Evolutionary conservation across 2,888 invertebrate species (phyloP), one percentile per base, ranked within the genome.

Genomic region (Volucella inanis): DNA sequence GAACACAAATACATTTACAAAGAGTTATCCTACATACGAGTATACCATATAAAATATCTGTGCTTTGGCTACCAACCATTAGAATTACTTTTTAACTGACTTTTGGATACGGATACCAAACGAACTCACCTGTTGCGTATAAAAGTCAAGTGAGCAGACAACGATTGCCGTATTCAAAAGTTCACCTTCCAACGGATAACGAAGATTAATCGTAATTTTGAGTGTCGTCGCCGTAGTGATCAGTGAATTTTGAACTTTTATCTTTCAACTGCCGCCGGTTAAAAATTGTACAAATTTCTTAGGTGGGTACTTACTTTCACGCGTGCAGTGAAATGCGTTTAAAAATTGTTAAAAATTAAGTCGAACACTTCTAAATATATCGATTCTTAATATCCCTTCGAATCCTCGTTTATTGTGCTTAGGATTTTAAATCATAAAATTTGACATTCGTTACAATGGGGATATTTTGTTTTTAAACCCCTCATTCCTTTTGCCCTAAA

Each of bases 81-180:
- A 4, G 38, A 11, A 31, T 43, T 14, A 11, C 10, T 39, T 39
- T 15, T 64, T 43, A 52, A 52, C 52, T 52, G 18, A 49, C 18
- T 62, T 15, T 54, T 39, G 45, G 55, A 80, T 45, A 54, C 70
- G 31, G 31, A 31, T 31, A 31, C 31, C 31, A 31, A 31, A 31
- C 31, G 31, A 31, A 6, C 6, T 31, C 6, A 74, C 79, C 79
- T 83, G 84, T 84, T 80, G 84, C 80, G 49, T 84, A 84, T 84
- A 84, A 65, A 84, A 84, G 71, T 57, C 47, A 38, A 45, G 38
- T 47, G 54, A 49, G 31, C 65, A 49, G 65, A 41, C 68, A 18
- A 18, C 14, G 15, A 57, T 62, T 22, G 64, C 65, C 55, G 65
- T 80, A 84, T 84, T 84, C 75, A 67, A 64, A 71, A 65, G 22